A percentile compares a stretch with the other conserved stretches of the same genome.
phyloP scores from a whole-genome alignment of 2,113 vertebrate genomes.

The Odontesthes bonariensis region DNA sequence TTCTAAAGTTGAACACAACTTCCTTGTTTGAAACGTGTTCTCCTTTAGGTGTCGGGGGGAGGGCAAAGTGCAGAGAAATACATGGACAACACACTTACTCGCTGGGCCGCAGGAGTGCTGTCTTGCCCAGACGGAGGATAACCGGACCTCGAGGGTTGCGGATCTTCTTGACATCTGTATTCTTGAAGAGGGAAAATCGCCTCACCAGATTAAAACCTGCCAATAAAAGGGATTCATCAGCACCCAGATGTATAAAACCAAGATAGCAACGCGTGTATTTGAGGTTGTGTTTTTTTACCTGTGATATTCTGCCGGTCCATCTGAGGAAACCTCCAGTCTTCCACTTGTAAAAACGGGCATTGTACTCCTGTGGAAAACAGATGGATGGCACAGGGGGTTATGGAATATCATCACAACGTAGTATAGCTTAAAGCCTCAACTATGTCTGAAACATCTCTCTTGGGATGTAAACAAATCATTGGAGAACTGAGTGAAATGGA shows the following conservation, averaged over 20 bases:
- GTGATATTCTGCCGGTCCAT: slow-evolving; percentile 78
- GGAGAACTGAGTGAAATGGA: slow-evolving; percentile 23
- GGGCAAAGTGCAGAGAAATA: neutral
- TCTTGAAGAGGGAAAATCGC: slow-evolving; percentile 90
- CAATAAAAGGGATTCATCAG: slow-evolving; percentile 48
- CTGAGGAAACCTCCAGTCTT: slow-evolving; percentile 84
- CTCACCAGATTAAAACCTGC: slow-evolving; percentile 94
- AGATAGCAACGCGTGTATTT: neutral
- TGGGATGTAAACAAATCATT: slow-evolving; percentile 14
- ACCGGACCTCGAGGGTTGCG: slow-evolving; percentile 85
- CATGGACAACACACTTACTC: slow-evolving; percentile 80
- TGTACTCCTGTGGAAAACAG: slow-evolving; percentile 57
- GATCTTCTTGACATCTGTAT: slow-evolving; percentile 90
- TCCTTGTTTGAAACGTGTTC: neutral
- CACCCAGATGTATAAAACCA: slow-evolving; percentile 16
- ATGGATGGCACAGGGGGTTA: neutral
- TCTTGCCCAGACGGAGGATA: slow-evolving; percentile 89
- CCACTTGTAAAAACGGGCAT: slow-evolving; percentile 81
- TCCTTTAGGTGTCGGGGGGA: neutral
- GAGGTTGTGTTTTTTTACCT: slow-evolving; percentile 61
- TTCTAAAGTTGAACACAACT: neutral
- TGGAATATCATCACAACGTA: neutral
- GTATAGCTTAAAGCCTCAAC: neutral
- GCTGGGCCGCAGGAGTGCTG: slow-evolving; percentile 85
- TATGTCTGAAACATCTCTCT: neutral